Evolutionary conservation across 37 sponge, comb jelly and placozoan species (phyloP).

Genomic region (Sycon ciliatum): DNA sequence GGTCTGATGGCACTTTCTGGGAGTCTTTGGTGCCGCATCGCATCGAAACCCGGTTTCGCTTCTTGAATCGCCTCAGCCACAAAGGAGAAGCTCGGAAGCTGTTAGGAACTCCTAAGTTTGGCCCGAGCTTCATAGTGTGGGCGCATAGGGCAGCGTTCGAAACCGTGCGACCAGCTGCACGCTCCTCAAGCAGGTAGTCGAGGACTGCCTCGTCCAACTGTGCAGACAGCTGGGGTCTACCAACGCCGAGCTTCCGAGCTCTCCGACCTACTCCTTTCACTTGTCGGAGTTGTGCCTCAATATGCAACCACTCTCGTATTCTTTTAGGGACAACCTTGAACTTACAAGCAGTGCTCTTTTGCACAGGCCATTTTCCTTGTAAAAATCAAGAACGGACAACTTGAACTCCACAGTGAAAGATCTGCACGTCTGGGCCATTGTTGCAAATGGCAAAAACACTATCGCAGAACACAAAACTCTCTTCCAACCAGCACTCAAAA

Average conservation of each 20-base stretch:
- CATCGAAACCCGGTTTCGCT: constrained; percentile 27
- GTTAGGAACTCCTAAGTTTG: constrained; percentile 17
- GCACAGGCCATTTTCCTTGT: constrained; percentile 19
- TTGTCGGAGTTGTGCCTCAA: not conserved
- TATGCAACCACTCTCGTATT: constrained; percentile 38
- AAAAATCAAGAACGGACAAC: constrained; percentile 57
- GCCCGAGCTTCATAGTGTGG: no score
- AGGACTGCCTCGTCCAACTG: constrained; percentile 55
- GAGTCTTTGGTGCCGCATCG: no score
- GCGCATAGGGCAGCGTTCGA: constrained; percentile 28
- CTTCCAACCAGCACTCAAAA: no score
- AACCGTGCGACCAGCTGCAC: constrained; percentile 22
- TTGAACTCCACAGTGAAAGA: constrained; percentile 68
- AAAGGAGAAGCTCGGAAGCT: constrained; percentile 54
- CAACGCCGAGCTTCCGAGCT: constrained; percentile 35
- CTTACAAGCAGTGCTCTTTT: constrained; percentile 52
- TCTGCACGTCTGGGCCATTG: no score
- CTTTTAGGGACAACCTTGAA: constrained; percentile 58
- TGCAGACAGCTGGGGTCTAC: constrained; percentile 31
- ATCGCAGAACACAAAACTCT: no score
- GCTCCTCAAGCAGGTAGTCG: constrained; percentile 14
- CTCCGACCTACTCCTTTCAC: constrained; percentile 26
- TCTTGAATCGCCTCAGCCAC: constrained; percentile 67
- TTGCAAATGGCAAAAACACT: no score
- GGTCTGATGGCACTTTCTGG: no score